Evolutionary conservation across 1,140 invertebrate genomes (phyloP), one percentile per base, ranked within the genome.

Genomic region (Eueides isabella): DNA sequence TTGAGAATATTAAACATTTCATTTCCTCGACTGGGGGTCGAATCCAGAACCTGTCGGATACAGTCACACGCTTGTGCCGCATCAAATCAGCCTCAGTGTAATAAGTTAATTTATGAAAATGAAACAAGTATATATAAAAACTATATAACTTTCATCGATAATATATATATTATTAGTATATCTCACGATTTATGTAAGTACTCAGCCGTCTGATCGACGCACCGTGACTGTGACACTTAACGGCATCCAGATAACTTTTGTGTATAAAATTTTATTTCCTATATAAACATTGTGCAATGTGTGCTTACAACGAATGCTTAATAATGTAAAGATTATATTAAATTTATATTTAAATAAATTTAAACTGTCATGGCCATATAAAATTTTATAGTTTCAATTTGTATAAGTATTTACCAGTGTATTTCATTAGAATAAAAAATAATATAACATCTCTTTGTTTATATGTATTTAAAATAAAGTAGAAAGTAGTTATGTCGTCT

Each of bases 301-400:
- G n/a, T n/a, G 41, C 41, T 44, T 7, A 6, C 41, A 23, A 12
- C 48, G n/a, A 23, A 55, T 11, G 19, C 48, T 55, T 11, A 55
- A 3, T 55, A 55, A 0, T 12, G 7, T 2, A 23, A 7, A 55
- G 48, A 55, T 55, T 55, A 2, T 55, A 55, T 26, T 55, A 12
- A 55, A 55, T 55, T 55, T 55, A 55, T 55, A 55, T 55, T 55
- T 55, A 55, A 55, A 55, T 23, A 55, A 2, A 55, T 55, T 26
- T 55, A 55, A 55, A 23, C 26, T 26, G 26, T 55, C 48, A 23
- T 55, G 11, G 9, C 19, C 48, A 55, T 55, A 26, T 55, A 11
- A 55, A 12, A n/a, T 55, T 55, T 26, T 26, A 55, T 55, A 12
- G 11, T 12, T 55, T 26, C 48, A 9, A 1, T 55, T 55, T 55